Base-by-base conservation (phyloP, 2,888 invertebrate genomes). In the Stenodera caucasica region DNA sequence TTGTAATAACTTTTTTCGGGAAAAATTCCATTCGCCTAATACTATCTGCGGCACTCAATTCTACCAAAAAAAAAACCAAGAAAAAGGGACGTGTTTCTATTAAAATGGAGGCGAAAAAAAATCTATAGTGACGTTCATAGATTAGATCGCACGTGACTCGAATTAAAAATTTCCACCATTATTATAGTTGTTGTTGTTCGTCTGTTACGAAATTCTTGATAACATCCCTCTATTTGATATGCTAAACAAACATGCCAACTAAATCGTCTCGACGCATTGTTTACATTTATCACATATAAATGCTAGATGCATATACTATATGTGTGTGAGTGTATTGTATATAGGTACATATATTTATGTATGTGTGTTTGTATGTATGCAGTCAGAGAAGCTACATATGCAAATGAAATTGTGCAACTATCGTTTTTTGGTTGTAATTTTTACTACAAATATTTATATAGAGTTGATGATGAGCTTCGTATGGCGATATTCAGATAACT, bases 241-340 rank as follows among this genome's bases (percentile, higher is more conserved):
- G 45, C 57, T 35, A 52, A 55, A 35, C 53, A 61, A 61, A 57
- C 53, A 57, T 53, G 49, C 29, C 23, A 57, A 55, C 37, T 55
- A 58, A 55, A 58, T 58, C 55, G 58, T 40, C 61, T 61, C 30
- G 55, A 58, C 61, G 55, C 61, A 55, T 52, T 61, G 61, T 61
- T 61, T 61, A 55, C 58, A 52, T 52, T 55, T 61, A 58, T 61
- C 58, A 35, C 58, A 55, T 30, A 54, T 55, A 52, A 51, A 55
- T 57, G 54, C 18, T 40, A 15, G 40, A 40, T 0, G 18, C 1
- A 45, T 23, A 45, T 18, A 14, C 8, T 40, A 8, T 18, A 18
- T n/a, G n/a, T n/a, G n/a, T n/a, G n/a, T n/a, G n/a, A n/a, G n/a
- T n/a, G n/a, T n/a, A n/a, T n/a, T n/a, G n/a, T n/a, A n/a, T n/a